These are phyloP conservation scores for Neuroterus valhalla DNA, from an alignment of 1,140 invertebrate genomes.

Conservation along the genomic window DNA sequence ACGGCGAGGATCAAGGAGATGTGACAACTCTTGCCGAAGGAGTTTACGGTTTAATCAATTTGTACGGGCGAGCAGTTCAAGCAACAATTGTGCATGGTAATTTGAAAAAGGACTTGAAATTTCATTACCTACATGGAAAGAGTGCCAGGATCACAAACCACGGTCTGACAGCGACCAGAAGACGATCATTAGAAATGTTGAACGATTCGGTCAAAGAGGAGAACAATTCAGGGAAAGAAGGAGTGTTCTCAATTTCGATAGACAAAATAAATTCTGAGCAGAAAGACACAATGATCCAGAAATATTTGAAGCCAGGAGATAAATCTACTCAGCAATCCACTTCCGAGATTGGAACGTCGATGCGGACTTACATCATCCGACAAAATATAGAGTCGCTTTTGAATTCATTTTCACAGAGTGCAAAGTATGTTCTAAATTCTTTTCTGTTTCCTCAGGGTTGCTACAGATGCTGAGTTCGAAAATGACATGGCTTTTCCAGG, in stretches of 20 bases:
- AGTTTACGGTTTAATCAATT: conserved; percentile 93
- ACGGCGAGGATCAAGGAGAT: conserved; percentile 93
- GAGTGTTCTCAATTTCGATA: conserved; percentile 94
- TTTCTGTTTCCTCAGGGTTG: no score
- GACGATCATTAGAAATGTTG: conserved; percentile 91
- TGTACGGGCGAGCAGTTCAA: conserved; percentile 96
- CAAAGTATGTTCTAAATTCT: no score
- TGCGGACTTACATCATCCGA: no score
- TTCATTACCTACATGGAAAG: conserved; percentile 91
- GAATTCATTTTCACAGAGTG: no score
- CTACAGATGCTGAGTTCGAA: no score
- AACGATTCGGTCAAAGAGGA: conserved; percentile 95
- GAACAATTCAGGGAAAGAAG: conserved; percentile 90
- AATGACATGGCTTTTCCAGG: no score
- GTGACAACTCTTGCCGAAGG: conserved; percentile 90
- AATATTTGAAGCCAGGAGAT: no score
- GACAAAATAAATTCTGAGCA: conserved; percentile 83
- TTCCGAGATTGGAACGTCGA: no score
- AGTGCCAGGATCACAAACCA: conserved; percentile 92
- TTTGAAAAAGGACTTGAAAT: conserved; percentile 84
- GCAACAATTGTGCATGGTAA: conserved; percentile 89
- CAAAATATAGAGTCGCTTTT: no score
- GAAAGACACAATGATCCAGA: no score
- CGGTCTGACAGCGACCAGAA: conserved; percentile 88
- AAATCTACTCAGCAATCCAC: no score